Base-by-base conservation (phyloP, 1,140 invertebrate genomes). In the Argopecten irradians region DNA sequence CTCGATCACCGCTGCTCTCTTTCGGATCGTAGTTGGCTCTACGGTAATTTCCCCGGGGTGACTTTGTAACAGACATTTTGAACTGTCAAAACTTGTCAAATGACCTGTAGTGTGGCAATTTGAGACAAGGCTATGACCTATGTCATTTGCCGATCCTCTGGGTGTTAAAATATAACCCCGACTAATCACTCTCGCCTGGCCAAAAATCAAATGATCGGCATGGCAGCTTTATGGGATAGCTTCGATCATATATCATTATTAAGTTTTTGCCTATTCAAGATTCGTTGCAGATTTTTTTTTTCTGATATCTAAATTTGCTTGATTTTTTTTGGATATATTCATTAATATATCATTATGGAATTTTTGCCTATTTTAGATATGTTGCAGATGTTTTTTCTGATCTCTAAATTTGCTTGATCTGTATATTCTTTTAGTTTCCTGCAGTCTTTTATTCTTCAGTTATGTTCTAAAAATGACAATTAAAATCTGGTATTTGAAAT, bases 11-110 rank as follows among this genome's bases (percentile, higher is more conserved):
- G n/a, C 8, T 71, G 55, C 1, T 71, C 55, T 71, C 55, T 71
- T 46, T n/a, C 55, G 2, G 22, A 71, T 28, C 55, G 55, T 71
- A n/a, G 55, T n/a, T 71, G 55, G n/a, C 55, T 11, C 14, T 28
- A 11, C 55, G 7, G 55, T 71, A 71, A 71, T 71, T 71, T 71
- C 55, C 55, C 55, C 5, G 1, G 55, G 55, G 55, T 71, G 11
- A 71, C 55, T 16, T 71, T 5, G n/a, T 11, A 71, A 71, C 55
- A 71, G 55, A 71, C 55, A 71, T 71, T 71, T 71, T 71, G 55
- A 71, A 71, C 55, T 71, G 55, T 71, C 55, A 71, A 71, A 71
- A 71, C 55, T 71, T 71, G 55, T 71, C 55, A 71, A 71, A 71
- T n/a, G 55, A 71, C 55, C 55, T 71, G 28, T 71, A 7, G 19